Base-by-base conservation (phyloP, 2,113 vertebrate species). In the Nycticorax nycticorax region DNA sequence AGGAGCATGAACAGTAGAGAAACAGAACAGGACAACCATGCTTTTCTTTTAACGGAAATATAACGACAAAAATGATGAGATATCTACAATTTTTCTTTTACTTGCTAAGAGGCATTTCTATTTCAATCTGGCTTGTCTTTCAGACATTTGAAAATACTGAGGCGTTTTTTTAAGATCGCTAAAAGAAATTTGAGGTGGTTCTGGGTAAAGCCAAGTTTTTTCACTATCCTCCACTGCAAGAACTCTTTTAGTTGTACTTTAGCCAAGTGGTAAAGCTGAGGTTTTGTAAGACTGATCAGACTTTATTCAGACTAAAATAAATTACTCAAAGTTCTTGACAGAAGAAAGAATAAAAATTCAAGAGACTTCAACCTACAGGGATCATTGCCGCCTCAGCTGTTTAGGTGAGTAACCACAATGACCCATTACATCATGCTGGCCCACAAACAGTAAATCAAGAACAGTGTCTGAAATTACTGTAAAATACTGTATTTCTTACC, bases 401-500 rank as follows among this genome's bases (percentile, higher is more conserved):
- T 62, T 60, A 83, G 13, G 16, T 11, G 20, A 64, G 30, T 30
- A 52, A 69, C 47, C 55, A 73, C n/a, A 62, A 15, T 32, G 81
- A 77, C 10, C 30, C 76, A 5, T 21, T 18, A 32, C 35, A 60
- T 53, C 35, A 32, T 1, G 12, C 74, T 20, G 67, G 69, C 16
- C 66, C 67, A 57, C 19, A 60, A 85, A 76, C 2, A 48, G 24
- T 12, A 62, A 64, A 5, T 12, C 57, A 68, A 35, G 13, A 52
- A 28, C n/a, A 66, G 47, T 4, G 28, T 17, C 50, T 62, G n/a
- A 88, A 90, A 60, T 21, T 1, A 50, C 53, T 32, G 39, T 39
- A 5, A 56, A 92, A 4, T 7, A 64, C 23, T 39, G 2, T 4
- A 32, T 55, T 59, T 82, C 97, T 98, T 94, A 99, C 99, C 99